Evolutionary conservation across 2,888 invertebrate genomes (phyloP), one percentile per base, ranked within the genome.

Genomic region (Dasypogon diadema): DNA sequence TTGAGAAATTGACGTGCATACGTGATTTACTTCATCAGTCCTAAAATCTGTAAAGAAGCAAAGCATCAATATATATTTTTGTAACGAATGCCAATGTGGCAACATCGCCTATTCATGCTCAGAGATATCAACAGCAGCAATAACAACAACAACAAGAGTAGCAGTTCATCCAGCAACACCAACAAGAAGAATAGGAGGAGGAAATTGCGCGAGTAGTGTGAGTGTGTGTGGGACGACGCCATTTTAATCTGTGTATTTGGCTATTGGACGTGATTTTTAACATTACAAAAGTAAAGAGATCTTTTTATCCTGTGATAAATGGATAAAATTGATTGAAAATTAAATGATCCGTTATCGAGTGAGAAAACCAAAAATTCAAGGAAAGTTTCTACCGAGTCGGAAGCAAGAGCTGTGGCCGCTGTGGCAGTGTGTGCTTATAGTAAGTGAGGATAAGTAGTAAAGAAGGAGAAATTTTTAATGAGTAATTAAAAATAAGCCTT

Each of bases 101-200:
- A 70, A 70, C 70, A 51, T 51, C 54, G 70, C 70, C 30, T 22
- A n/a, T 48, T 68, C 65, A 48, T 68, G 46, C 46, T 48, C 22
- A 42, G 42, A 30, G 21, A 65, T 42, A 65, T 10, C 24, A 68
- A 24, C 46, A 42, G 12, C 21, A 65, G 26, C n/a, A 48, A 46
- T 12, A 18, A 8, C 30, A 48, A 18, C 14, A 68, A 68, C 30
- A 51, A 48, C 48, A 70, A 51, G 12, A 70, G 14, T 14, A 34
- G 70, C 70, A 54, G 70, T 34, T 65, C 65, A 46, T 65, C 65
- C 16, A 37, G 54, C 54, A 54, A 30, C 34, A 54, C 51, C 26
- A 70, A 70, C 14, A 70, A 54, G 22, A 70, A 70, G 34, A 70
- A 70, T 70, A 51, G 70, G 30, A 24, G 70, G 54, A 70, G 70